A percentile compares a stretch with the other conserved stretches of the same genome.
Conservation (phyloP, 53 echinoderm and acorn worm genomes). For the Arbacia lixula region DNA sequence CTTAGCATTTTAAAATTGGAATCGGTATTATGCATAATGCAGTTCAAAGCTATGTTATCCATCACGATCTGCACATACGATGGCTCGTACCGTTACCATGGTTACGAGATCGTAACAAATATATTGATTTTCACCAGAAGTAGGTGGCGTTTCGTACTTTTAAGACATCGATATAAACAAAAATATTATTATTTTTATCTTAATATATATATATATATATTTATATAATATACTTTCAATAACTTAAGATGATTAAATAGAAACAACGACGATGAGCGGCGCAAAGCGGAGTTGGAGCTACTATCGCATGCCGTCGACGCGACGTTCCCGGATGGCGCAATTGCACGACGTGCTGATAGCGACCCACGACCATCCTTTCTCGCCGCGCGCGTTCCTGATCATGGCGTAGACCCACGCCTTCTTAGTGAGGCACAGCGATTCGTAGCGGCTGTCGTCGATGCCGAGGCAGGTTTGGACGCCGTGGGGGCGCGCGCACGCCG, state of each 20-base stretch:
- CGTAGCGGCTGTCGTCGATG: conserved; percentile 73
- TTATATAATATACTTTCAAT: conserved; percentile 25
- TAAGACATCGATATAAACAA: conserved; percentile 31
- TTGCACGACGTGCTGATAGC: conserved; percentile 85
- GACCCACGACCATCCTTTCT: conserved; percentile 93
- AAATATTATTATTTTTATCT: neutral
- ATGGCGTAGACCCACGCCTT: conserved; percentile 89
- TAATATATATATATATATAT: neutral
- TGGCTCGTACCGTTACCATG: no score
- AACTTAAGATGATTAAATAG: conserved; percentile 45
- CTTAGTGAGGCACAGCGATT: conserved; percentile 82
- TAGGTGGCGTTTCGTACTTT: neutral
- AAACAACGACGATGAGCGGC: conserved; percentile 23
- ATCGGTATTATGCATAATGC: no score
- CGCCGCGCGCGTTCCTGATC: conserved; percentile 67
- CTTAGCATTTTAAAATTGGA: no score
- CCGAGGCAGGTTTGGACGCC: conserved; percentile 67
- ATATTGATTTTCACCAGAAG: no score
- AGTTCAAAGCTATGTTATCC: no score
- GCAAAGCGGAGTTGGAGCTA: conserved; percentile 1
- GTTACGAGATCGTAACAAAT: no score
- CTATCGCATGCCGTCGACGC: conserved; percentile 4
- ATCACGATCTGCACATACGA: no score
- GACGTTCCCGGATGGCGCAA: conserved; percentile 72
- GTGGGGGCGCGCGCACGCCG: conserved; percentile 72